Base-by-base conservation (phyloP, 2,113 vertebrate genomes). In the Stigmatopora argus region DNA sequence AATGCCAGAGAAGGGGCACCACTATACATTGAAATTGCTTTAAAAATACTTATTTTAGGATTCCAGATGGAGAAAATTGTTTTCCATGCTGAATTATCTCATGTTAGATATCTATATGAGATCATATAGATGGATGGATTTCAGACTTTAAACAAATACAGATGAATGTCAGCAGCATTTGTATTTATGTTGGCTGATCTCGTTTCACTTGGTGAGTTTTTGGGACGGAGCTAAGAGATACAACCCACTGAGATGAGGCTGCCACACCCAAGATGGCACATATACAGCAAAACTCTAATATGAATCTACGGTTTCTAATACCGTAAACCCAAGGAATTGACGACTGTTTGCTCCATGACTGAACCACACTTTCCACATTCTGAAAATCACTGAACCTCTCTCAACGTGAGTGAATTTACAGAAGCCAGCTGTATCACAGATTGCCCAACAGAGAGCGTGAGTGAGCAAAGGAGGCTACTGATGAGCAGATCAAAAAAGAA, bases 371-470 rank as follows among this genome's bases (percentile, higher is more conserved):
- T 61, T 75, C 67, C 70, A 75, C 63, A 60, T 53, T 15, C 31
- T 9, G 19, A 56, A 52, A 58, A 48, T 17, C 65, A 21, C 44
- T 62, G 38, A 76, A 62, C 57, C 67, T 19, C 26, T 31, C 26
- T 31, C 26, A 31, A 31, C 3, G 26, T 31, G 26, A 4, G 55
- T 46, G 34, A 65, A 58, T 58, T 69, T 57, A 64, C 62, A 51
- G 67, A 65, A 8, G 14, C n/a, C 69, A 56, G 69, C 58, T 71
- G 65, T 77, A 73, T 65, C 58, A 56, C 73, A 49, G 56, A 82
- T 44, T 45, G 78, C 65, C 88, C 90, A 91, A 91, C 86, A 90
- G 89, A 83, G 88, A 88, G 89, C 31, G 88, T 66, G 35, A 87
- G 82, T 82, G 90, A 89, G 88, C 75, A 85, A 74, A 66, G 55